These are phyloP conservation scores for Cephonodes hylas DNA, from an alignment of 2,888 invertebrate species.

Conservation along the genomic window DNA sequence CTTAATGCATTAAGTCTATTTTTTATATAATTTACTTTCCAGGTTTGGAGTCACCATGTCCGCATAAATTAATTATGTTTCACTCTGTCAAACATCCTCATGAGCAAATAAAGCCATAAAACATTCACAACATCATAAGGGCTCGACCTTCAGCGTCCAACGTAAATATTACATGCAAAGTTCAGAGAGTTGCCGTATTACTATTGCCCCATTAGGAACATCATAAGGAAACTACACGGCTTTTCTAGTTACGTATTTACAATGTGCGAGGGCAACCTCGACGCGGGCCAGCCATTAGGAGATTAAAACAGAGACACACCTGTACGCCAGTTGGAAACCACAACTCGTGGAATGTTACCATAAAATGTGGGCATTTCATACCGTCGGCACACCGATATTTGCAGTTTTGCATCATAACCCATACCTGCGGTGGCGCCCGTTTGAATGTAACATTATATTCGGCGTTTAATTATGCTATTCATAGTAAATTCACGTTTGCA, in stretches of 20 bases:
- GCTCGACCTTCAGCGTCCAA: neutral
- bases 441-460: neutral
- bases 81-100: neutral
- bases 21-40: too few relatives aligned
- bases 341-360: conserved; percentile 31
- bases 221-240: conserved; percentile 9
- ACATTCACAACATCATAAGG: neutral
- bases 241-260: conserved; percentile 25
- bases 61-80: too few relatives aligned
- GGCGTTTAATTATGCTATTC: neutral
- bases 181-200: neutral
- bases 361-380: conserved; percentile 32
- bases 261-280: conserved; percentile 34
- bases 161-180: neutral
- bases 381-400: neutral
- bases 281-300: conserved; percentile 57
- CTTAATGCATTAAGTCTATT: too few relatives aligned
- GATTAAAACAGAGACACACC: conserved; percentile 69
- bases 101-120: neutral
- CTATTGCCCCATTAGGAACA: neutral
- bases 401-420: neutral
- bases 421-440: neutral
- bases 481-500: neutral
- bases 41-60: too few relatives aligned
- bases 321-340: conserved; percentile 50